Evolutionary conservation across 2,888 invertebrate genomes (phyloP).

Genomic region (Andrena hattorfiana): DNA sequence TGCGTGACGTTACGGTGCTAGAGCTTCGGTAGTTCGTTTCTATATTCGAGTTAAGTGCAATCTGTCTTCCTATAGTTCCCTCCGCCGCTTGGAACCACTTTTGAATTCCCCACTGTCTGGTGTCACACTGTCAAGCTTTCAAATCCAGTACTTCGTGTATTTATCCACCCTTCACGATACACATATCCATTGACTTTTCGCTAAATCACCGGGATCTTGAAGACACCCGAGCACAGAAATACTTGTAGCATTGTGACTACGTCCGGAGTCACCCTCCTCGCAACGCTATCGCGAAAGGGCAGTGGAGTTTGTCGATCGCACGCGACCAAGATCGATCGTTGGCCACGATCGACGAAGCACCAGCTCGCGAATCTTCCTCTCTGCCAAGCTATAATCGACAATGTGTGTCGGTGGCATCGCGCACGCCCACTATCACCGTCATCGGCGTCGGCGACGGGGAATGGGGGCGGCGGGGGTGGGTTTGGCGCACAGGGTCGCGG

Average conservation of each 20-base stretch:
- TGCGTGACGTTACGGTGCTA: not conserved
- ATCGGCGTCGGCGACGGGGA: constrained; percentile 60
- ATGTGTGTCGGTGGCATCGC: constrained; percentile 58
- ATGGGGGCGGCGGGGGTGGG: constrained; percentile 17
- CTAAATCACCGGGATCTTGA: no score
- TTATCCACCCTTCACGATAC: no score
- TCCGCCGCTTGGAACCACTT: no score
- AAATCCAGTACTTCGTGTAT: no score
- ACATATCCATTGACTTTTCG: no score
- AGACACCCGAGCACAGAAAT: no score
- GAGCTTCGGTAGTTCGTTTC: not conserved
- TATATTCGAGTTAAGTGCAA: not conserved
- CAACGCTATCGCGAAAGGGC: not conserved
- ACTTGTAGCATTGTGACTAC: no score
- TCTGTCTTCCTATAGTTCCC: no score
- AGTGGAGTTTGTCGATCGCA: not conserved
- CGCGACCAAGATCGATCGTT: constrained; percentile 22
- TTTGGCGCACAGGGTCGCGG: constrained; percentile 62
- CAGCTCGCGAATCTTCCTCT: constrained; percentile 65
- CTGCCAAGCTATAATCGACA: constrained; percentile 53
- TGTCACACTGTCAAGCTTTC: no score
- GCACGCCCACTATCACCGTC: constrained; percentile 59
- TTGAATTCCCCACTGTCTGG: no score
- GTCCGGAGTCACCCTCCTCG: not conserved
- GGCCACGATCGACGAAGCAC: constrained; percentile 25